These are phyloP conservation scores for Thunnus thynnus DNA, from an alignment of 2,113 vertebrate genomes.

Conservation along the genomic window DNA sequence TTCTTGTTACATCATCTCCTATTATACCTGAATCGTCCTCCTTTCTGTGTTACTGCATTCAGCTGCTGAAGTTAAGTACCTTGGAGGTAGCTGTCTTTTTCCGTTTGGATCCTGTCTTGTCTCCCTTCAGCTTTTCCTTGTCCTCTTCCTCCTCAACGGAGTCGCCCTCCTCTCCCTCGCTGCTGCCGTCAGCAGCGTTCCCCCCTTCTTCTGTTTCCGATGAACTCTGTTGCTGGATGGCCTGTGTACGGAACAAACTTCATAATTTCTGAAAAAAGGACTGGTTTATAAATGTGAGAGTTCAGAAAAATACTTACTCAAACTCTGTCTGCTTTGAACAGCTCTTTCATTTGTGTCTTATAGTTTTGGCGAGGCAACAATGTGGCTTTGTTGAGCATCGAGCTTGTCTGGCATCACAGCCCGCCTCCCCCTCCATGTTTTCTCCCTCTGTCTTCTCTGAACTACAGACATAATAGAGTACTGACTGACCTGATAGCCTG, in stretches of 20 bases:
- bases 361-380: slow-evolving; percentile 15
- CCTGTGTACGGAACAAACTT: slow-evolving; percentile 73
- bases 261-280: too few species aligned
- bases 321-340: not conserved
- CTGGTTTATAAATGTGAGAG: not conserved
- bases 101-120: slow-evolving; percentile 93
- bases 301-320: not conserved
- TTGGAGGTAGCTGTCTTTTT: slow-evolving; percentile 94
- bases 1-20: not conserved
- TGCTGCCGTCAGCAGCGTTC: slow-evolving; percentile 93
- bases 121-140: slow-evolving; percentile 92
- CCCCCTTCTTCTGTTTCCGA: slow-evolving; percentile 95
- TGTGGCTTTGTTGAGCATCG: slow-evolving; percentile 22
- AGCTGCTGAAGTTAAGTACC: slow-evolving; percentile 78
- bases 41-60: not conserved
- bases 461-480: not conserved
- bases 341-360: slow-evolving; percentile 9
- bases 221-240: slow-evolving; percentile 94
- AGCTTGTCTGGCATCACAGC: not conserved
- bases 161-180: slow-evolving; percentile 93
- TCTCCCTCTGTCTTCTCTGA: not conserved
- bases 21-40: not conserved
- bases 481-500: slow-evolving; percentile 92
- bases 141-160: slow-evolving; percentile 89
- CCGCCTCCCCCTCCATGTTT: not conserved